phyloP scores from a whole-genome alignment of 1,140 invertebrate species.

The Andrena cerasifolii region DNA sequence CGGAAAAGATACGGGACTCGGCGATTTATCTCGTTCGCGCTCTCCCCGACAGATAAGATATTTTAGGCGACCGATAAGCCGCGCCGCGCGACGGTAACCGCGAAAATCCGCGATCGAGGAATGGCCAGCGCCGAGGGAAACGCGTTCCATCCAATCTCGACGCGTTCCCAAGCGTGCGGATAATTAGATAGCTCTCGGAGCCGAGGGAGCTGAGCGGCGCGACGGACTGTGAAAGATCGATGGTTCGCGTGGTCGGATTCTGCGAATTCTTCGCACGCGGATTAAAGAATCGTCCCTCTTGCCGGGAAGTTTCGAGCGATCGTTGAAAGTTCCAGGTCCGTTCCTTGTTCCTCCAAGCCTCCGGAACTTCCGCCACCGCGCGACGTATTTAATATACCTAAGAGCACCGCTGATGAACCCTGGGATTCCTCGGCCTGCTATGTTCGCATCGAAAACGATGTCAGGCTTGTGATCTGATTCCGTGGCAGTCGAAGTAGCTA shows the following conservation, averaged over 20 bases:
- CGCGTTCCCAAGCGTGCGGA: background rate
- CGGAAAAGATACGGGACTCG: background rate
- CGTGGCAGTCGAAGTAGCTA: too few species aligned
- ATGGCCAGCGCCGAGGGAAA: too few species aligned
- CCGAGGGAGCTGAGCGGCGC: background rate
- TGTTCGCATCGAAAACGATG: too few species aligned
- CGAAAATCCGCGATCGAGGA: too few species aligned
- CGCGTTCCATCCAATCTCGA: too few species aligned
- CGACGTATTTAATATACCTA: background rate
- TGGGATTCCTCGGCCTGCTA: too few species aligned
- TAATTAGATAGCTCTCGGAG: constrained; percentile 22
- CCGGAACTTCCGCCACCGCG: constrained; percentile 8
- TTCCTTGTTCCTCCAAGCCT: constrained; percentile 1
- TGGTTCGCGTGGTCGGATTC: constrained; percentile 15
- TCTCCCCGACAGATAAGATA: too few species aligned
- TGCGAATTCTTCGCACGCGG: constrained; percentile 14
- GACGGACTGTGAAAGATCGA: constrained; percentile 14
- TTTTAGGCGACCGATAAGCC: background rate
- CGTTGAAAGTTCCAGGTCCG: constrained; percentile 28
- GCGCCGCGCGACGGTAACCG: too few species aligned
- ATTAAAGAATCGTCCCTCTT: constrained; percentile 19
- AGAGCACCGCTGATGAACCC: background rate
- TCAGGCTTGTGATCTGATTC: too few species aligned
- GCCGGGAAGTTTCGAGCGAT: constrained; percentile 7
- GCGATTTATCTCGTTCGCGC: background rate